phyloP scores from a whole-genome alignment of 2,797 vertebrate species.

The Spinus olivaceus region DNA sequence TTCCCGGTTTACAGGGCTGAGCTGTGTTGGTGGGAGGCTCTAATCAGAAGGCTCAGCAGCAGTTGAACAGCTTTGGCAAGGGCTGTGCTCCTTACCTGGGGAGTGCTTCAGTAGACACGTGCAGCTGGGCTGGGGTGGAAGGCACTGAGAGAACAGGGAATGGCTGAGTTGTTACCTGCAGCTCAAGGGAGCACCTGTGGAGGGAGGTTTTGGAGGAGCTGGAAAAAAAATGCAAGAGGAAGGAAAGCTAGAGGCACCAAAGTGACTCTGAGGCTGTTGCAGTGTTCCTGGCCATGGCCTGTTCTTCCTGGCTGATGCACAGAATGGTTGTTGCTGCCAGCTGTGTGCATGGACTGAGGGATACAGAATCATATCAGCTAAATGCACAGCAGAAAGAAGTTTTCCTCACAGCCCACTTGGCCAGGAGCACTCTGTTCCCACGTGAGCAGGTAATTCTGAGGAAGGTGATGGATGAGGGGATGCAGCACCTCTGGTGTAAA shows the following conservation, averaged over 20 bases:
- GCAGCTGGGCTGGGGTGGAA: neutral
- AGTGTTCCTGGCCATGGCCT: rapidly evolving
- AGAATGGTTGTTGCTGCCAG: neutral
- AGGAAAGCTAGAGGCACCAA: neutral
- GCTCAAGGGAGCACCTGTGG: neutral
- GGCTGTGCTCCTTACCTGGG: too few species aligned
- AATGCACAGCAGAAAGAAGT: neutral
- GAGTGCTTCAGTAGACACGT: neutral
- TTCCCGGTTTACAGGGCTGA: neutral
- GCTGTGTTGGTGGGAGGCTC: neutral
- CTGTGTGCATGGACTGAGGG: neutral
- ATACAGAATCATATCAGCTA: neutral
- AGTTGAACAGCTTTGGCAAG: neutral
- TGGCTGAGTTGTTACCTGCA: neutral
- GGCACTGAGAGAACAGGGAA: neutral
- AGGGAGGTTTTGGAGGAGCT: neutral
- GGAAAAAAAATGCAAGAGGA: neutral
- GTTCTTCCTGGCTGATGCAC: neutral
- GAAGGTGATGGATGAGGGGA: neutral
- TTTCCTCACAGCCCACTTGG: neutral
- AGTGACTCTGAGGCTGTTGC: neutral
- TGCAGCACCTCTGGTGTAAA: neutral
- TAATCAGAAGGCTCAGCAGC: neutral
- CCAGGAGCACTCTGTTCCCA: neutral
- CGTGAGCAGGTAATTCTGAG: neutral